phyloP scores from a whole-genome alignment of 2,888 invertebrate species.

The Zygaena filipendulae region DNA sequence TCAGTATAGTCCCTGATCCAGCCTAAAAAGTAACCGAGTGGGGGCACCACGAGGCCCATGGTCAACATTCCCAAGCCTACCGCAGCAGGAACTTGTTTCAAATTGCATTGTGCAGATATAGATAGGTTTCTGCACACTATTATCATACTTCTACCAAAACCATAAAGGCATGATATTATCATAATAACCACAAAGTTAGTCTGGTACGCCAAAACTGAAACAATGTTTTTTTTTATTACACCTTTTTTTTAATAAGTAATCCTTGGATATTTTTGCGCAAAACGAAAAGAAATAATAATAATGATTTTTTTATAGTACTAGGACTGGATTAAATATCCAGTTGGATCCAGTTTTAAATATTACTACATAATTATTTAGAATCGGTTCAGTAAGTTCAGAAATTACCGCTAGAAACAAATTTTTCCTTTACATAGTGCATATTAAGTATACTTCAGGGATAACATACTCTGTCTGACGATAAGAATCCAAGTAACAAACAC shows the following conservation, averaged over 20 bases:
- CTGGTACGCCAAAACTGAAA: constrained; percentile 72
- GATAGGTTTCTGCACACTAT: constrained; percentile 79
- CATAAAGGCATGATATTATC: constrained; percentile 69
- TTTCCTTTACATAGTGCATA: too few relatives aligned
- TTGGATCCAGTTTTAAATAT: too few relatives aligned
- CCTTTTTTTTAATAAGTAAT: constrained; percentile 2
- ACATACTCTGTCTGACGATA: constrained; percentile 67
- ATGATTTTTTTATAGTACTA: too few relatives aligned
- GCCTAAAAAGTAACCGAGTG: constrained; percentile 72
- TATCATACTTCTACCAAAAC: constrained; percentile 77
- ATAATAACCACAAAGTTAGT: constrained; percentile 61
- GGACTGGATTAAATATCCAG: too few relatives aligned
- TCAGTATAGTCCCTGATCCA: constrained; percentile 74
- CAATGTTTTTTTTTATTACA: constrained; percentile 6
- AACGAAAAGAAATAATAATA: too few relatives aligned
- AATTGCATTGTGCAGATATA: constrained; percentile 71
- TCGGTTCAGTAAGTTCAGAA: too few relatives aligned
- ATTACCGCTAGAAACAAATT: too few relatives aligned
- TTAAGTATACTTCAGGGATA: too few relatives aligned
- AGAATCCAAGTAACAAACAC: constrained; percentile 70
- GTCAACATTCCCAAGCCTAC: constrained; percentile 78
- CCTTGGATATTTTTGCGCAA: constrained; percentile 3
- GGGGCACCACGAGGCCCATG: constrained; percentile 75
- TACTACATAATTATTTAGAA: too few relatives aligned
- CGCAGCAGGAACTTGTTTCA: constrained; percentile 72